Evolutionary conservation across 2,113 vertebrate species (phyloP), one percentile per base, ranked within the genome.

Genomic region (Onychostruthus taczanowskii): DNA sequence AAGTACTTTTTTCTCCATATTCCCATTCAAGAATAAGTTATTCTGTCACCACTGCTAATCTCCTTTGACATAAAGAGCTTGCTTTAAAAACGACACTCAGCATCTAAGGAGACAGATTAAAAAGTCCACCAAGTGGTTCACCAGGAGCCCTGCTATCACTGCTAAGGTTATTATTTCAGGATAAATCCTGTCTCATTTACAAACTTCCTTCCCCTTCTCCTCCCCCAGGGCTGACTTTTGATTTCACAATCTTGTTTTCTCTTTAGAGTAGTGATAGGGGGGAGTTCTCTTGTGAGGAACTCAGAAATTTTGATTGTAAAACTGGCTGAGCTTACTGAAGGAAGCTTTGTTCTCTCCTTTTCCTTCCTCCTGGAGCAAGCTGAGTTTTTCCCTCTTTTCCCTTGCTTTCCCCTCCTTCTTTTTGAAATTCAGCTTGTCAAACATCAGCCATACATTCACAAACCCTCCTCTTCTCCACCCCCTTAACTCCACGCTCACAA

Each of bases 311-410:
- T 24, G 53, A 39, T 53, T 52, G 47, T 41, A 41, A 88, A 59
- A 77, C 62, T 62, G 41, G 63, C 33, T 89, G 67, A 94, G 69
- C 94, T 97, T 67, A 68, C 79, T 58, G 73, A 97, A 90, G 80
- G 89, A 84, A 87, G 55, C 76, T 96, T 96, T 97, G 89, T 91
- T 95, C 72, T 24, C 12, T 47, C 41, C 93, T 22, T 77, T 79
- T 83, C 52, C 18, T 84, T 52, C 7, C 44, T 64, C 79, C 37
- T 58, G 75, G 16, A 31, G 44, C 53, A 72, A 88, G 70, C 22
- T 16, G 81, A 92, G 7, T 70, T 93, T 72, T 78, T 3, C 31
- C 27, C n/a, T 73, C 13, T 41, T 67, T 92, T 84, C 47, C 70
- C 30, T 53, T 63, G 59, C 50, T 66, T 44, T 86, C 61, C 68